Conservation (phyloP, 35 echinoderm and acorn worm species). For the Hemicentrotus pulcherrimus region DNA sequence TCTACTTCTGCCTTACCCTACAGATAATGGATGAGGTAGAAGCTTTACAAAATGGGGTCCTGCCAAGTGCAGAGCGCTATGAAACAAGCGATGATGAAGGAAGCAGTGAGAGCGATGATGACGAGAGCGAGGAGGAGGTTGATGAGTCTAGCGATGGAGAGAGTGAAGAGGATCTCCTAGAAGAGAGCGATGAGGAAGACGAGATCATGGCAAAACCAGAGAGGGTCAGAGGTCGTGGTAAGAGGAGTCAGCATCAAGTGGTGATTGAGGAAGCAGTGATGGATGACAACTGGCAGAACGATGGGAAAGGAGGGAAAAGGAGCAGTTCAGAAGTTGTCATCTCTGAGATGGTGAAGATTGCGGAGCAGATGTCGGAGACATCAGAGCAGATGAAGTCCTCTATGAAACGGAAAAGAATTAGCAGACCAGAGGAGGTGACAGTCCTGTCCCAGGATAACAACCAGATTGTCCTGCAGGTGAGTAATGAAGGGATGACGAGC, state of each 20-base stretch:
- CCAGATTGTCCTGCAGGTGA: conserved; percentile 45
- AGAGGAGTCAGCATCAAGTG: conserved; percentile 21
- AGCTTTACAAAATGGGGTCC: conserved; percentile 33
- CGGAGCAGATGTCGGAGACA: conserved; percentile 41
- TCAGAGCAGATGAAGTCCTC: conserved; percentile 45
- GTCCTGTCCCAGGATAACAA: conserved; percentile 13
- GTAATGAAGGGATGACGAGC: background rate
- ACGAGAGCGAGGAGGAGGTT: conserved; percentile 47
- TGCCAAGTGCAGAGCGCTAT: conserved; percentile 43
- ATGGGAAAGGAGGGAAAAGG: conserved; percentile 26
- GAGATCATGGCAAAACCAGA: conserved; percentile 41
- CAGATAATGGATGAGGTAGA: conserved; percentile 50
- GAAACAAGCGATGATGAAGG: conserved; percentile 46
- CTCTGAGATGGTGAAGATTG: conserved; percentile 53
- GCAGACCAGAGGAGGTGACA: conserved; percentile 3
- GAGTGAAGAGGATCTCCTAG: conserved; percentile 38
- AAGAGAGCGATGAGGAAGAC: conserved; percentile 44
- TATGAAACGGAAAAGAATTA: background rate
- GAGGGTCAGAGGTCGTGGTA: conserved; percentile 20
- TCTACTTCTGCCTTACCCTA: background rate
- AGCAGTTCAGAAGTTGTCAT: conserved; percentile 42
- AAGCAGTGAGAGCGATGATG: conserved; percentile 38
- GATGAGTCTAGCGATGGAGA: conserved; percentile 43
- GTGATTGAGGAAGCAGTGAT: conserved; percentile 34
- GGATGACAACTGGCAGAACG: conserved; percentile 41